Base-by-base conservation (phyloP, 2,888 invertebrate genomes). In the Anoplius nigerrimus region DNA sequence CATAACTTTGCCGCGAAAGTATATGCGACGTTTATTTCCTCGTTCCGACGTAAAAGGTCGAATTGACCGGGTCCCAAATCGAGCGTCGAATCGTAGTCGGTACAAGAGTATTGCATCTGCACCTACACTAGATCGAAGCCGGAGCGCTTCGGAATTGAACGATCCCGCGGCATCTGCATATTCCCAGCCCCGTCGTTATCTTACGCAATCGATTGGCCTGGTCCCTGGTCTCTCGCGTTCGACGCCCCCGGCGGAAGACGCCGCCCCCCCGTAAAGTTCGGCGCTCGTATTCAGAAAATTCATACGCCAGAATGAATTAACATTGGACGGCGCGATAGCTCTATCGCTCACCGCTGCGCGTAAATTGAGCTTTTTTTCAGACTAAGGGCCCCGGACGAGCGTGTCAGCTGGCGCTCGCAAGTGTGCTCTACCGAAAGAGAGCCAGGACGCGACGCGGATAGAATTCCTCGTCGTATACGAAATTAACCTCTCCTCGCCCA, bases 361-460 rank as follows among this genome's bases (percentile, higher is more conserved):
- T 79, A 79, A 79, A 75, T 67, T 79, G 79, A 79, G 79, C 74
- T 62, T 79, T 70, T 56, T 61, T 48, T 16, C 55, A 15, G 18
- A 57, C 43, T 51, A 43, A 61, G 60, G 68, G 43, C 66, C 45
- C 51, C 48, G 48, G 18, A 18, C 58, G 67, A 42, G 27, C 61
- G 75, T 81, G 84, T 84, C 84, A 84, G 84, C 84, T 84, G 84
- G 84, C 75, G 80, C 68, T 66, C 84, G 84, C 74, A 60, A 66
- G 66, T 66, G 62, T 62, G 62, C 60, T 72, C 68, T 59, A 65
- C 43, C 51, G 64, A 69, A 48, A 48, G 18, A 48, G 18, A 18
- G 18, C 48, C n/a, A 34, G 67, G 54, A 58, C 70, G n/a, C n/a
- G n/a, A 68, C 69, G 61, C 61, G 80, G 74, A 79, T 79, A 80